phyloP scores from a whole-genome alignment of 2,113 vertebrate genomes.

The Spizaetus ornatus region DNA sequence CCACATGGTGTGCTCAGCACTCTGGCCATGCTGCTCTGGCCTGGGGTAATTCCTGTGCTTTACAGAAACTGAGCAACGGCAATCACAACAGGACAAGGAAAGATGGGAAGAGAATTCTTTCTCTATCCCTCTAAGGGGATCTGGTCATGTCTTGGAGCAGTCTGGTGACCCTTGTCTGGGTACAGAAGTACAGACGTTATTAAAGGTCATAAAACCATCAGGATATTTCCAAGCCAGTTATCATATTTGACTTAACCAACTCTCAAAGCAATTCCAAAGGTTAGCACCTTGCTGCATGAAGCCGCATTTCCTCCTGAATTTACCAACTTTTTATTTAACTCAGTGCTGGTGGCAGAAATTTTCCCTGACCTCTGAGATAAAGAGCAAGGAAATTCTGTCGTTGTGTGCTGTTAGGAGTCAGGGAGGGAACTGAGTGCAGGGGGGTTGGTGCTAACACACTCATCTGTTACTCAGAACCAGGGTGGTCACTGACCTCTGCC shows the following conservation, averaged over 20 bases:
- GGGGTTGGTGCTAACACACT: not conserved
- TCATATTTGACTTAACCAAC: not conserved
- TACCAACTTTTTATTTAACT: not conserved
- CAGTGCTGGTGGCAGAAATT: not conserved
- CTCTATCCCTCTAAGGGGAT: not conserved
- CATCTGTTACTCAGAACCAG: not conserved
- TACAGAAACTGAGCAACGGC: not conserved
- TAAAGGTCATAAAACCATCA: constrained; percentile 38
- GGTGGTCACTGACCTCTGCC: not conserved
- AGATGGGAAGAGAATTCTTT: not conserved
- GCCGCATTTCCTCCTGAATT: not conserved
- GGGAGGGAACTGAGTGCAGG: not conserved
- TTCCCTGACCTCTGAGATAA: not conserved
- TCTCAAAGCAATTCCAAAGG: constrained; percentile 50
- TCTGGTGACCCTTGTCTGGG: constrained; percentile 22
- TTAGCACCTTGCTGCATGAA: not conserved
- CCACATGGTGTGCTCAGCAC: not conserved
- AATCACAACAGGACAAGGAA: not conserved
- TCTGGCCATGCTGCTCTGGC: not conserved
- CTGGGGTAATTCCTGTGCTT: not conserved
- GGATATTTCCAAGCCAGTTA: constrained; percentile 23
- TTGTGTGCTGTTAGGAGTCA: not conserved
- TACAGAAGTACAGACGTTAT: constrained; percentile 12
- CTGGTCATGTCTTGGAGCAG: not conserved
- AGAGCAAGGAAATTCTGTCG: not conserved